These are phyloP conservation scores for Chaetodon trifascialis DNA, from an alignment of 2,113 vertebrate genomes.

Conservation along the genomic window DNA sequence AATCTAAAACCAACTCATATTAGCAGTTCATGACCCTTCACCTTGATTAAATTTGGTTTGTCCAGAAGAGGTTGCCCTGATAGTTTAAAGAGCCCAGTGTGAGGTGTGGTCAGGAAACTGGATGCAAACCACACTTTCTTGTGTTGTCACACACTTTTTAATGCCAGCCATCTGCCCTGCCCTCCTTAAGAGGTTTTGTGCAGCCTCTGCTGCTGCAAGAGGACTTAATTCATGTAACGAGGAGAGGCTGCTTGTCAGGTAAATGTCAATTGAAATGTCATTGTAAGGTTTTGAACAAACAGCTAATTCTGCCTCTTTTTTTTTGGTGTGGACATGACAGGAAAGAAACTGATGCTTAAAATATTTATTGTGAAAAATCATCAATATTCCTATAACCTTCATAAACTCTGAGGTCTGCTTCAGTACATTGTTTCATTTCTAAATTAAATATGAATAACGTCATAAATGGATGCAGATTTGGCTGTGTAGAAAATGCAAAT, in stretches of 20 bases:
- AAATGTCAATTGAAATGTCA: neutral
- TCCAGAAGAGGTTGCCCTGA: neutral
- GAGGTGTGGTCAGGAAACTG: neutral
- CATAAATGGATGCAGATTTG: constrained; percentile 16
- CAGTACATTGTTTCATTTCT: neutral
- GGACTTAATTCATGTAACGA: neutral
- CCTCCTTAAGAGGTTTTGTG: constrained; percentile 1
- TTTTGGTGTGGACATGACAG: neutral
- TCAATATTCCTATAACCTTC: neutral
- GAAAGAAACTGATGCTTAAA: neutral
- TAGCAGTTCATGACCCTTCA: neutral
- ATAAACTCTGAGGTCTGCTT: neutral
- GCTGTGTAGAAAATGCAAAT: constrained; percentile 24
- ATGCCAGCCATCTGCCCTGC: neutral
- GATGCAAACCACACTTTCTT: neutral
- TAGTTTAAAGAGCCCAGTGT: neutral
- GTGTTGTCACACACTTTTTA: neutral
- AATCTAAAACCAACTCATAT: neutral
- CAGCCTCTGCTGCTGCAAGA: neutral
- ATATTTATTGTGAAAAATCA: neutral
- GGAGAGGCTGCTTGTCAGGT: neutral
- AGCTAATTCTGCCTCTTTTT: neutral
- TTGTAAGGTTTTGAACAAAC: neutral
- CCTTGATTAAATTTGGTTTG: neutral
- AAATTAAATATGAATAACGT: neutral